These are phyloP conservation scores for Salminus brasiliensis DNA, from an alignment of 2,113 vertebrate species.

Conservation along the genomic window DNA sequence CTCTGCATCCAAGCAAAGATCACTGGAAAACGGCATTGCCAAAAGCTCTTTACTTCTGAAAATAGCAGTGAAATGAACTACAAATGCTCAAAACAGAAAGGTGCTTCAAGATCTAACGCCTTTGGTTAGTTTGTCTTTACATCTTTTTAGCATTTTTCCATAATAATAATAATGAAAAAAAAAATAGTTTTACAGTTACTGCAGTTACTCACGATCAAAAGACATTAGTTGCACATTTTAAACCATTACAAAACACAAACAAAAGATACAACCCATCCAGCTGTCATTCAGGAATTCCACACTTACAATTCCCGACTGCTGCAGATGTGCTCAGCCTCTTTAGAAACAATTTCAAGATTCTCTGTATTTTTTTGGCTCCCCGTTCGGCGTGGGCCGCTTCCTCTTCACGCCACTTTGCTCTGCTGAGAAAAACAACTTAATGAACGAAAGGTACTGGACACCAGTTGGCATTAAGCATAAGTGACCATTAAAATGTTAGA, in stretches of 20 bases:
- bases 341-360: constrained; percentile 36
- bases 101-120: not conserved
- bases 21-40: not conserved
- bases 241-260: not conserved
- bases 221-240: not conserved
- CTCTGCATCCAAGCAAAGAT: not conserved
- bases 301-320: not conserved
- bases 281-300: not conserved
- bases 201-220: not conserved
- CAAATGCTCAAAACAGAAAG: not conserved
- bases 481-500: too few species aligned
- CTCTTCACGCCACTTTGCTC: constrained; percentile 56
- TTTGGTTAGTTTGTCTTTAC: not conserved
- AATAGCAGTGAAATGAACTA: not conserved
- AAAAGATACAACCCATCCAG: not conserved
- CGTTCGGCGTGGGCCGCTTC: constrained; percentile 42
- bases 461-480: too few species aligned
- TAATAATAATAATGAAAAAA: too few species aligned
- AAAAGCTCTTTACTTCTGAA: not conserved
- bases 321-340: not conserved
- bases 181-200: not conserved
- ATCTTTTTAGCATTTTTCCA: too few species aligned
- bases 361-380: constrained; percentile 55
- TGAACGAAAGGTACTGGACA: too few species aligned
- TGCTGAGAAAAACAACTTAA: constrained; percentile 43